Conservation (phyloP, 2,113 vertebrate species). For the Addax nasomaculatus region DNA sequence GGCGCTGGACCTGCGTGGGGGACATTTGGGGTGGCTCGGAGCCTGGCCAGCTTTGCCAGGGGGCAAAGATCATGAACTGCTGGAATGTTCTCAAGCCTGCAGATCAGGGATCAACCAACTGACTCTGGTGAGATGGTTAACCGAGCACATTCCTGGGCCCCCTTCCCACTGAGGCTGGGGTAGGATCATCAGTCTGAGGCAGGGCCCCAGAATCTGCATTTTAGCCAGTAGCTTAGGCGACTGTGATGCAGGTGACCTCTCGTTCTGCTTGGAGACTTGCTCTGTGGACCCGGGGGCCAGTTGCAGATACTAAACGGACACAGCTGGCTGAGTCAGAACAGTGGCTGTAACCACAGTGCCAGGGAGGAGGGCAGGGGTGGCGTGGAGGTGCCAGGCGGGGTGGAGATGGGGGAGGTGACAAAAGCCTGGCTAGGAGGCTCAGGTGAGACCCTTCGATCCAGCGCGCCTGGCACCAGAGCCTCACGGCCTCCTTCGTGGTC, state of each 20-base stretch:
- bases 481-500: rapidly evolving
- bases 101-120: background rate
- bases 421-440: background rate
- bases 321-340: rapidly evolving
- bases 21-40: background rate
- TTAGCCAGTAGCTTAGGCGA: background rate
- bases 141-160: background rate
- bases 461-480: background rate
- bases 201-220: background rate
- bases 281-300: rapidly evolving
- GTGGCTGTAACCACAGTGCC: rapidly evolving
- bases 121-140: background rate
- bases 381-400: background rate
- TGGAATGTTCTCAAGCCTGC: rapidly evolving
- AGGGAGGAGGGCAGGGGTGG: background rate
- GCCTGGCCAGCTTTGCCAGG: background rate
- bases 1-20: rapidly evolving
- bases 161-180: background rate
- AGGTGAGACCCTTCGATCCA: background rate
- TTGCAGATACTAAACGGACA: background rate
- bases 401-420: background rate
- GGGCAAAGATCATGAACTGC: rapidly evolving
- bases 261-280: background rate
- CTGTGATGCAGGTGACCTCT: rapidly evolving
- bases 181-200: rapidly evolving